Conservation (phyloP, 2,113 vertebrate genomes). For the Hystrix brachyura region DNA sequence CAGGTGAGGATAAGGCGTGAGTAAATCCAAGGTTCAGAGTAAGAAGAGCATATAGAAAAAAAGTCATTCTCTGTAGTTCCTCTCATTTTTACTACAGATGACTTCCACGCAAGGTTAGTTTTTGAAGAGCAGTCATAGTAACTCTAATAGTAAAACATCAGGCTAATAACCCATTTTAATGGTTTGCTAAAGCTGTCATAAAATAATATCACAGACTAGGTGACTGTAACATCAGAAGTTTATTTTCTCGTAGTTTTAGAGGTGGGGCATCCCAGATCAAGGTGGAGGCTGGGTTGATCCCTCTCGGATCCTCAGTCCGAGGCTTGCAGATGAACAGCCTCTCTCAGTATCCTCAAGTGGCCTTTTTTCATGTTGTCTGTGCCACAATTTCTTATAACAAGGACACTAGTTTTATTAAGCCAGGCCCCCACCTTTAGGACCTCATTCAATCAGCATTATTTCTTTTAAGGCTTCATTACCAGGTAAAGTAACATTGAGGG, state of each 20-base stretch:
- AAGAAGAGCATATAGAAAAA: background rate
- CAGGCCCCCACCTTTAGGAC: background rate
- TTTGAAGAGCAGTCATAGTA: background rate
- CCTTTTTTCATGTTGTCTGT: background rate
- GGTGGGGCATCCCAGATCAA: background rate
- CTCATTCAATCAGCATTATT: background rate
- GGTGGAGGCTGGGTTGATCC: background rate
- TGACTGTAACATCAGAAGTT: background rate
- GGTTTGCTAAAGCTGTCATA: background rate
- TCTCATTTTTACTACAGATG: background rate
- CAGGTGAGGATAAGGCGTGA: background rate
- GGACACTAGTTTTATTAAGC: background rate
- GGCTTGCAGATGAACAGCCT: background rate
- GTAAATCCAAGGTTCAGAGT: background rate
- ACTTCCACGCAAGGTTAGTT: background rate
- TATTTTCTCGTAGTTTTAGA: background rate
- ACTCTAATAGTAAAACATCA: background rate
- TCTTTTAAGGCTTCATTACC: background rate
- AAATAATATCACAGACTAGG: background rate
- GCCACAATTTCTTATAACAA: background rate
- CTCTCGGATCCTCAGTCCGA: background rate
- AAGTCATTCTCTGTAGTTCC: background rate
- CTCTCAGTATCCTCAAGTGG: background rate
- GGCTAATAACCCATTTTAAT: background rate
- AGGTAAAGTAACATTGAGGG: background rate